Evolutionary conservation across 30 jellyfish, hydroid and myxozoan genomes (phyloP), one percentile per base, ranked within the genome.

Genomic region (Chironex yamaguchii): DNA sequence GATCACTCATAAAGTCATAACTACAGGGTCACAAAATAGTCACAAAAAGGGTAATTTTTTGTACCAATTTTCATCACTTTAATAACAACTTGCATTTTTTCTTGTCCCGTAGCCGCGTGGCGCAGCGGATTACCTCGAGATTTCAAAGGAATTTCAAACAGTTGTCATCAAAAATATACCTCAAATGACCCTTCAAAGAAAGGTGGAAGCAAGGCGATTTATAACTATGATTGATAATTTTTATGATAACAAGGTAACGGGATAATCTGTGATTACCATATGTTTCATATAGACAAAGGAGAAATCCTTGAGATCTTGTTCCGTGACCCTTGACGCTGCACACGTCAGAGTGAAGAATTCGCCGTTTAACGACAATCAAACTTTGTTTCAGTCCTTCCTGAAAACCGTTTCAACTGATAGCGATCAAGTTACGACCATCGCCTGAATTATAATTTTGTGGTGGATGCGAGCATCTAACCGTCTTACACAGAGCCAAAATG

Each of bases 81-180:
- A 62, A 48, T 20, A 30, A 29, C 1, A 29, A 24, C 35, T 49
- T 68, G 21, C 82, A 62, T 85, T 84, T 86, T 4, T 63, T 81
- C 27, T 24, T 68, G 33, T 17, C 52, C 62, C 49, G 48, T 34
- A 88, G 96, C 94, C 96, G 9, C 77, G 79, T 27, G 99, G 99
- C 4, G 96, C 97, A 30, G 99, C 96, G 0, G 99, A 94, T 67
- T 94, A 82, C 65, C 24, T 94, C 33, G 97, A 92, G 0, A 78
- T 94, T 4, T 70, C 99, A 48, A 84, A 83, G 66, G 88, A 85
- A 35, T 94, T 82, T 49, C 89, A 81, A 36, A 87, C 97, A 2
- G 92, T 94, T 3, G 70, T 94, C 53, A 78, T 94, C 6, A 54
- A 86, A 21, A 94, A 76, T 51, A 84, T 94, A 35, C 99, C 99